Evolutionary conservation across 2,113 vertebrate species (phyloP), one percentile per base, ranked within the genome.

Genomic region (Platichthys stellatus): DNA sequence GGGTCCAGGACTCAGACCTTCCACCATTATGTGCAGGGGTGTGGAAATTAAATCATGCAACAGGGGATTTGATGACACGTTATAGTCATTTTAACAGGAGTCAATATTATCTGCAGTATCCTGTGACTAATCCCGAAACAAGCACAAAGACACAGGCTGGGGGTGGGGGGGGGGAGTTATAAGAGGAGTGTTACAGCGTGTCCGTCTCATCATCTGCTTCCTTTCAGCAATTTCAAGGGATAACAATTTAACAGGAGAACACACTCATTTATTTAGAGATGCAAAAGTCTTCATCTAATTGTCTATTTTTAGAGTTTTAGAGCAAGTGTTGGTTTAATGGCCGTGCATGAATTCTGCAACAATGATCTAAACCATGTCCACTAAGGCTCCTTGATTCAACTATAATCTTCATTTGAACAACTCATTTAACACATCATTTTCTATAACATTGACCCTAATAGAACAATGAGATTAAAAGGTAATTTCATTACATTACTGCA

Each of bases 61-160:
- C 81, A 83, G 80, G 84, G 86, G 85, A 91, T 92, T 86, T 90
- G 83, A 90, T 92, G 85, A 89, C 89, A 91, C 47, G 24, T 88
- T 86, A 89, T 90, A 80, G 92, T 90, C 80, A 90, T 88, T 91
- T 86, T 81, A 86, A 85, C 80, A 79, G 76, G 67, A 85, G 84
- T 89, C 81, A 90, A 89, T 91, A 89, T 89, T 90, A 89, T 89
- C 86, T 76, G 73, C 54, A 49, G 88, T 92, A 86, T 93, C 90
- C 87, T 81, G 85, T 93, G 85, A 87, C 91, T 93, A 90, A 94
- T 93, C 90, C 90, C 64, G 73, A 83, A 88, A 86, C 85, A 65
- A 73, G 77, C 83, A 92, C 85, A 87, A 85, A 86, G 75, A 73
- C 63, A 57, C n/a, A 26, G 74, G 63, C 79, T 12, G 86, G 79